Conservation (phyloP, 2,113 vertebrate species). For the Rutilus rutilus region DNA sequence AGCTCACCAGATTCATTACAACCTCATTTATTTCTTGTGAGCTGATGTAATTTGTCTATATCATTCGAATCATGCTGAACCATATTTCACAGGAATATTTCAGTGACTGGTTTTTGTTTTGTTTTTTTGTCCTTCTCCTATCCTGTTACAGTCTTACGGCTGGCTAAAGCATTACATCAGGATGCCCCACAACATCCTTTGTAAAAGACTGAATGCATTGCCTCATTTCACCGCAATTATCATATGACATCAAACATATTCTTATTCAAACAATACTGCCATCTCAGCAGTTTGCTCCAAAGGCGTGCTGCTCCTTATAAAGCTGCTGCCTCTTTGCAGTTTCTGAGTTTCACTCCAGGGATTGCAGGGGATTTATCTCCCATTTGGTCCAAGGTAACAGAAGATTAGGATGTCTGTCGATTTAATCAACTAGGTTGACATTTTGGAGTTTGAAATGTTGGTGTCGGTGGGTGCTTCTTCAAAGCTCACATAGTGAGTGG, state of each 20-base stretch:
- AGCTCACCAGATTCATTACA: slow-evolving; percentile 2
- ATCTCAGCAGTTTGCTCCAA: slow-evolving; percentile 65
- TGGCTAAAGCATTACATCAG: neutral
- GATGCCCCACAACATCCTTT: neutral
- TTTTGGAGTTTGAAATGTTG: slow-evolving; percentile 59
- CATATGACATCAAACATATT: slow-evolving; percentile 64
- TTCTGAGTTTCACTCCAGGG: slow-evolving; percentile 59
- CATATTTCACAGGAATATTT: slow-evolving; percentile 23
- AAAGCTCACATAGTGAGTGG: slow-evolving; percentile 42
- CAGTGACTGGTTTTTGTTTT: neutral
- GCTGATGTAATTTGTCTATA: slow-evolving; percentile 11
- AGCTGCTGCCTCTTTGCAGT: slow-evolving; percentile 57
- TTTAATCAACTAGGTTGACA: slow-evolving; percentile 63
- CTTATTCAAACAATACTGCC: slow-evolving; percentile 63
- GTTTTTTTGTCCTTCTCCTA: neutral
- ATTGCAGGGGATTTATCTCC: slow-evolving; percentile 65
- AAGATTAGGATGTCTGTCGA: slow-evolving; percentile 62
- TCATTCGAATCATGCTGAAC: neutral
- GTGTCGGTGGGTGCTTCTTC: slow-evolving; percentile 24
- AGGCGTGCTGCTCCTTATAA: slow-evolving; percentile 57
- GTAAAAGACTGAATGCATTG: slow-evolving; percentile 1
- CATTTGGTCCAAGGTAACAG: slow-evolving; percentile 63
- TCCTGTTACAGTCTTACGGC: neutral
- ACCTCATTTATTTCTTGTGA: neutral
- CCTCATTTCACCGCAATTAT: slow-evolving; percentile 17